Conservation (phyloP, 2,113 vertebrate genomes). For the Alouatta palliata region DNA sequence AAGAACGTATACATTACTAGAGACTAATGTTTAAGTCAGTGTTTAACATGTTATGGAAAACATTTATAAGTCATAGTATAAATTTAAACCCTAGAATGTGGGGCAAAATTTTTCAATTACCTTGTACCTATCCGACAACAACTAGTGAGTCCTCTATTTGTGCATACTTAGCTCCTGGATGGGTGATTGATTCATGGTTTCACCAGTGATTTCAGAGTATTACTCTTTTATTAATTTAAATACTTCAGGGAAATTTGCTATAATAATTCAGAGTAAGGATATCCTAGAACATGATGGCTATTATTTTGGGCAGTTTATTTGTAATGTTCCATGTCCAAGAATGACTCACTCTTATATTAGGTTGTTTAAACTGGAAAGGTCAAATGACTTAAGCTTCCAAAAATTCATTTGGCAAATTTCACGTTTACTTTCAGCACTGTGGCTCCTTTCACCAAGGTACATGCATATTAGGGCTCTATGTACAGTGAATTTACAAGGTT, state of each 20-base stretch:
- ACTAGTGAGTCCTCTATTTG: not conserved
- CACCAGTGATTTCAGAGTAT: conserved; percentile 34
- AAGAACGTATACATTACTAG: not conserved
- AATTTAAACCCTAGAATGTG: conserved; percentile 21
- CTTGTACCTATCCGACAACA: not conserved
- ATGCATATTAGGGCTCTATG: not conserved
- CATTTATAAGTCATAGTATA: not conserved
- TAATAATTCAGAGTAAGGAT: conserved; percentile 46
- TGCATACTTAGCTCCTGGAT: not conserved
- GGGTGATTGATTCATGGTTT: not conserved
- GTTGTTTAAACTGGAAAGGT: conserved; percentile 67
- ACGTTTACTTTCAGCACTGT: conserved; percentile 66
- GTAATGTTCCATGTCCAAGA: conserved; percentile 68
- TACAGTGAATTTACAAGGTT: conserved; percentile 67
- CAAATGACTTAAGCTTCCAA: conserved; percentile 70
- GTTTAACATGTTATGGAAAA: not conserved
- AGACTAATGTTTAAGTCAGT: not conserved
- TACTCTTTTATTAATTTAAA: conserved; percentile 61
- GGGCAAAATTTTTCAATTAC: not conserved
- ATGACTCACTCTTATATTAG: conserved; percentile 67
- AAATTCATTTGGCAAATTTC: conserved; percentile 67
- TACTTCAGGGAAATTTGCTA: conserved; percentile 24
- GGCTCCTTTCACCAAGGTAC: conserved; percentile 52
- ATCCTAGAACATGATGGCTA: conserved; percentile 46
- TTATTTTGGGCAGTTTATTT: conserved; percentile 70